Evolutionary conservation across 2,888 invertebrate species (phyloP).

Genomic region (Herminia tarsipennalis): DNA sequence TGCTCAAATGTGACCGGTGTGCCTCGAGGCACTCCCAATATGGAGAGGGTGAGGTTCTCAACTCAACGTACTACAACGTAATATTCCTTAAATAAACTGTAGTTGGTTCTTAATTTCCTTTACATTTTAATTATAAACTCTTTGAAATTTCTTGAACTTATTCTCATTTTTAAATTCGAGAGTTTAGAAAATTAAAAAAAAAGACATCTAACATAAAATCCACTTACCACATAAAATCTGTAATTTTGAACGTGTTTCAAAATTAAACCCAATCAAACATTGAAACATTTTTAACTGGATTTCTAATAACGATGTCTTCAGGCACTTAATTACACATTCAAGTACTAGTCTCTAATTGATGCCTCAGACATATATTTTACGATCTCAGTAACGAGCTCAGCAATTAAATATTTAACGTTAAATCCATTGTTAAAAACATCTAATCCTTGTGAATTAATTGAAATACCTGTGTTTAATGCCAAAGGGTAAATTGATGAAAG

Average conservation of each 20-base stretch:
- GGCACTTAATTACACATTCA: constrained; percentile 65
- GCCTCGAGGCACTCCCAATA: constrained; percentile 60
- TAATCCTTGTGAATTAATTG: constrained; percentile 52
- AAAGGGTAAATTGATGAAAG: constrained; percentile 37
- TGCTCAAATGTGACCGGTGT: constrained; percentile 52
- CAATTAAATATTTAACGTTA: constrained; percentile 65
- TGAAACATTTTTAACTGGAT: constrained; percentile 46
- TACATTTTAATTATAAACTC: no score
- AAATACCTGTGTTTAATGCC: constrained; percentile 43
- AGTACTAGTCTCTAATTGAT: constrained; percentile 65
- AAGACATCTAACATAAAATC: no score
- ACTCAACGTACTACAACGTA: constrained; percentile 51
- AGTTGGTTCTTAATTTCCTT: constrained; percentile 32
- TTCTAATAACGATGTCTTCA: constrained; percentile 53
- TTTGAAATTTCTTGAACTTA: no score
- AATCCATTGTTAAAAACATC: constrained; percentile 45
- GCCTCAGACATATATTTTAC: constrained; percentile 63
- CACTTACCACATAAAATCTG: not conserved
- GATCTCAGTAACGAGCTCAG: constrained; percentile 55
- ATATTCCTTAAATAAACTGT: constrained; percentile 42
- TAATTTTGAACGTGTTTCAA: not conserved
- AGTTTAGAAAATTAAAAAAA: no score
- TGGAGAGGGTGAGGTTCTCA: constrained; percentile 56
- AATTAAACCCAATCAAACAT: constrained; percentile 16
- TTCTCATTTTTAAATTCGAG: no score